Evolutionary conservation across 2,113 vertebrate species (phyloP).

Genomic region (Heterotilapia buettikoferi): DNA sequence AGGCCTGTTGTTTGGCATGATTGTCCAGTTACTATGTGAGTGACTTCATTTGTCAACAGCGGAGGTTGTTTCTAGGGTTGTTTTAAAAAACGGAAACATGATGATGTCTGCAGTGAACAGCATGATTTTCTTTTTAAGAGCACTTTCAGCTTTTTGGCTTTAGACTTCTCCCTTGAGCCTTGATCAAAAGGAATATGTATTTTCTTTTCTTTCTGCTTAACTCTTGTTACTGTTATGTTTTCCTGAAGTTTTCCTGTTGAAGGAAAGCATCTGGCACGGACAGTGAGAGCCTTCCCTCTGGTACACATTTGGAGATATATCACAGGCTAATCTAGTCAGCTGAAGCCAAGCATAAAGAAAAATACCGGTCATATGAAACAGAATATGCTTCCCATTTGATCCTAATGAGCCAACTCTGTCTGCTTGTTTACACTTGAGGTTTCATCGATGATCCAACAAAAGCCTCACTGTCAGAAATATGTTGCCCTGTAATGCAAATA

Average conservation of each 20-base stretch:
- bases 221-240: slow-evolving; percentile 32
- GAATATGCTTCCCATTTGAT: not conserved
- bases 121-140: not conserved
- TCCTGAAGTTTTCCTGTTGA: slow-evolving; percentile 46
- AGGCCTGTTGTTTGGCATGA: slow-evolving; percentile 3
- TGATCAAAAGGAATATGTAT: not conserved
- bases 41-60: not conserved
- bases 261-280: slow-evolving; percentile 48
- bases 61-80: not conserved
- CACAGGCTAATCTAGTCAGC: not conserved
- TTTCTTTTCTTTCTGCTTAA: slow-evolving; percentile 1
- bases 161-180: not conserved
- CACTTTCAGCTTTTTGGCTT: not conserved
- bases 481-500: not conserved
- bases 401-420: not conserved
- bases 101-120: not conserved
- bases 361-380: not conserved
- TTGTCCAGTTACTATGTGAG: not conserved
- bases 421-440: not conserved
- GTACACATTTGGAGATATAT: not conserved
- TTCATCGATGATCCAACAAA: not conserved
- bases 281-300: slow-evolving; percentile 13
- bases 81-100: not conserved
- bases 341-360: not conserved
- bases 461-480: slow-evolving; percentile 7